Conservation (phyloP, 2,888 invertebrate genomes). For the Amiota minor region DNA sequence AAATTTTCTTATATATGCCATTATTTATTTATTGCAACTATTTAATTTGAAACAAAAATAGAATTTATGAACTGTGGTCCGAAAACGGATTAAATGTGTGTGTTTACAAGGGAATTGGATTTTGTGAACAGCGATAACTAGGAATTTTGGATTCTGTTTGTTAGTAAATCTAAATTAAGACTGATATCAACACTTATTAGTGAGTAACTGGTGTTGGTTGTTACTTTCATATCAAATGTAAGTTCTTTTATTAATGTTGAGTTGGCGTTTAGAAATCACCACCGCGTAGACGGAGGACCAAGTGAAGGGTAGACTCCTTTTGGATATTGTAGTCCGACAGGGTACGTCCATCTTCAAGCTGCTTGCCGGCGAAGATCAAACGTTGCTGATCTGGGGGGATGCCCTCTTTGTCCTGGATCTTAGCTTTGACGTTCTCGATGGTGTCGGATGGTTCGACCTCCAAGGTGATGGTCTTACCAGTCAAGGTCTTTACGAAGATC, state of each 20-base stretch:
- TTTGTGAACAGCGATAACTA: not conserved
- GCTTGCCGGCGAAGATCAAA: conserved; percentile 78
- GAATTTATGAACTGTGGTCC: conserved; percentile 24
- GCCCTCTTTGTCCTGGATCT: conserved; percentile 45
- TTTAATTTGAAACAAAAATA: conserved; percentile 45
- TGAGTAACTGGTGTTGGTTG: too few relatives aligned
- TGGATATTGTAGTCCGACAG: conserved; percentile 76
- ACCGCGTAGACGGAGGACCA: conserved; percentile 53
- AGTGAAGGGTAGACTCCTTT: conserved; percentile 83
- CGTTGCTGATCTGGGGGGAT: conserved; percentile 47
- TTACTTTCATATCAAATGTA: not conserved
- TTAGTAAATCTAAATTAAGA: not conserved
- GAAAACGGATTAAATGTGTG: not conserved
- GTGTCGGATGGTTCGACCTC: too few relatives aligned
- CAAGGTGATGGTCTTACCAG: too few relatives aligned
- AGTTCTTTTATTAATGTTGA: not conserved
- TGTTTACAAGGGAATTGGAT: conserved; percentile 1
- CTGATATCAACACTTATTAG: too few relatives aligned
- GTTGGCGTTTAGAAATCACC: conserved; percentile 31
- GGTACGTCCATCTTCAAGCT: conserved; percentile 89
- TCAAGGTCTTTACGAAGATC: too few relatives aligned
- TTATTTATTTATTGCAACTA: conserved; percentile 35
- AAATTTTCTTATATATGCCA: not conserved
- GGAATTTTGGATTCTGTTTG: conserved; percentile 13
- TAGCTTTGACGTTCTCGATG: conserved; percentile 25